Base-by-base conservation (phyloP, 2,113 vertebrate species). In the Aix galericulata region DNA sequence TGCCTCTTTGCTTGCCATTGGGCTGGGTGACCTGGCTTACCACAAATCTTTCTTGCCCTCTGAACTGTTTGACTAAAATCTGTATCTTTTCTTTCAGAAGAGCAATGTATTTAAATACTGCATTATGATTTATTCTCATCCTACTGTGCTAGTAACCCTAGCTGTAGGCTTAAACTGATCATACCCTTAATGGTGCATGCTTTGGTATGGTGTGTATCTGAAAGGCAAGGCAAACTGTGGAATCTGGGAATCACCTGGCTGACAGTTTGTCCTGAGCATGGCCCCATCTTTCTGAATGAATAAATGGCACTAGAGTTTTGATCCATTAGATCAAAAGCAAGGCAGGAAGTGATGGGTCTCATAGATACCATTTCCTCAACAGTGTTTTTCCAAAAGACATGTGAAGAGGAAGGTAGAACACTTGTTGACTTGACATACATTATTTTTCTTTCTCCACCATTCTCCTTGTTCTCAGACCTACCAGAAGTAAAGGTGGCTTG, bases 401-500 rank as follows among this genome's bases (percentile, higher is more conserved):
- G 20, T 34, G 60, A 93, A 68, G 5, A 82, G n/a, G 48, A 74
- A 72, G 27, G 23, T 64, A 74, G 46, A 84, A 42, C 31, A 53
- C n/a, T 23, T 58, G 17, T 16, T 81, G 11, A 60, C 69, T 38
- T 88, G 14, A 36, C n/a, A 86, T 4, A n/a, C 53, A 15, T 26
- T 31, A 2, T 14, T 75, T 90, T 68, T 50, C 9, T 62, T 86
- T 66, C 50, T 66, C 36, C 26, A 31, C 12, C 27, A 22, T 76
- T 82, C n/a, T 82, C 36, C 34, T 44, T 81, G 11, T 72, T 64
- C 46, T 74, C n/a, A 92, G 72, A 94, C 95, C 63, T 92, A 97
- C 97, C 96, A 59, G 93, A 53, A 55, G 58, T 88, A 80, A 95
- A 97, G 26, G 11, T 52, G 62, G 96, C 96, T 85, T 95, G 82